Percentiles rank a stretch among this genome's conserved stretches.
These are phyloP conservation scores for Pocillopora grandis DNA, from an alignment of 92 coral and sea anemone species.

Conservation along the genomic window DNA sequence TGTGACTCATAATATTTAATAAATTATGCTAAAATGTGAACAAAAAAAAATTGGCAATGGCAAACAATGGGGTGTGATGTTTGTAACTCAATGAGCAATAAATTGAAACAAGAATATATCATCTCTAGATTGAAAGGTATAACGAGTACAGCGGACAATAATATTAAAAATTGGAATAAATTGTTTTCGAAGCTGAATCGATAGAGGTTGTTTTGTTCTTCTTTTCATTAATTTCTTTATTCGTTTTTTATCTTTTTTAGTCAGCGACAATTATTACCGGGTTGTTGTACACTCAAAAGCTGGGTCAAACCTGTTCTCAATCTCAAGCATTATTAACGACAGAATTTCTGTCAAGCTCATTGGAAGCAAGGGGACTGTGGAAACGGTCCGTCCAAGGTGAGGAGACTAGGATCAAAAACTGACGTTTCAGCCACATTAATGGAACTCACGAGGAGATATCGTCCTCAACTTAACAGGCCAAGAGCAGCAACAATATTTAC, in stretches of 20 bases:
- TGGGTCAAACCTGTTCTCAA: not conserved
- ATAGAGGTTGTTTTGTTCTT: not conserved
- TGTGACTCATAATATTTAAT: too few relatives aligned
- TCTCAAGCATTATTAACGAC: slow-evolving; percentile 23
- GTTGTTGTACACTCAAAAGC: slow-evolving; percentile 12
- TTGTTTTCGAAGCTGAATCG: too few relatives aligned
- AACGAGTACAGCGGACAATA: too few relatives aligned
- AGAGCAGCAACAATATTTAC: too few relatives aligned
- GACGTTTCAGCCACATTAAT: not conserved
- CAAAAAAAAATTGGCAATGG: too few relatives aligned
- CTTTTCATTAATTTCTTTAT: not conserved
- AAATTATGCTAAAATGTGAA: too few relatives aligned
- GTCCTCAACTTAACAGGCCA: too few relatives aligned
- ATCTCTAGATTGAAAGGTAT: too few relatives aligned
- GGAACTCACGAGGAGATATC: not conserved
- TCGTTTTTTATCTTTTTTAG: not conserved
- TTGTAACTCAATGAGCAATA: too few relatives aligned
- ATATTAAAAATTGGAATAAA: too few relatives aligned
- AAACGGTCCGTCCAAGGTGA: slow-evolving; percentile 27
- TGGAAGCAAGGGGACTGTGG: slow-evolving; percentile 37
- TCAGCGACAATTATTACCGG: slow-evolving; percentile 13
- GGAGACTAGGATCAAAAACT: not conserved
- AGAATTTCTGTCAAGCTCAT: slow-evolving; percentile 48
- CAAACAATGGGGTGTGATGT: too few relatives aligned
- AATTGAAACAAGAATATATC: too few relatives aligned